A percentile compares a stretch with the other conserved stretches of the same genome.
Evolutionary conservation across 2,888 invertebrate genomes (phyloP).

Genomic region (Pseudococcus jackbeardsleyi): DNA sequence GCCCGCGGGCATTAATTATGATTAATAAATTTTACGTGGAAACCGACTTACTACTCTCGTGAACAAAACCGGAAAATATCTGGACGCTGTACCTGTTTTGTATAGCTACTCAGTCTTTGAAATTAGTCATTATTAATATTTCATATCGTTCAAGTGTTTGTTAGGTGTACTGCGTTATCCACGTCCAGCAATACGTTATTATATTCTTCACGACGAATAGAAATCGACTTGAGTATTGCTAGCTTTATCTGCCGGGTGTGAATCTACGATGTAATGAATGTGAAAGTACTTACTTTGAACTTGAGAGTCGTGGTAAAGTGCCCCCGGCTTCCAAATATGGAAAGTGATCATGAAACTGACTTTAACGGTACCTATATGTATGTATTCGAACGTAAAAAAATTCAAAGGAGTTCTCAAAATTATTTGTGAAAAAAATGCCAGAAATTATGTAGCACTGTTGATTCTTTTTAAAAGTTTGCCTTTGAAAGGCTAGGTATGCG

Average conservation of each 20-base stretch:
- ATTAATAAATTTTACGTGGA: slow-evolving; percentile 31
- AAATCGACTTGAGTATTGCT: slow-evolving; percentile 40
- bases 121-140: slow-evolving; percentile 44
- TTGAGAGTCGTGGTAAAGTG: slow-evolving; percentile 44
- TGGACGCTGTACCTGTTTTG: slow-evolving; percentile 5
- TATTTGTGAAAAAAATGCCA: background rate
- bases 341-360: slow-evolving; percentile 44
- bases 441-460: background rate
- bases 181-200: slow-evolving; percentile 6
- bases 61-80: slow-evolving; percentile 13
- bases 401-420: slow-evolving; percentile 30
- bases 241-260: slow-evolving; percentile 31
- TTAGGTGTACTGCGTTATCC: background rate
- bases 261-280: slow-evolving; percentile 35
- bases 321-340: slow-evolving; percentile 44
- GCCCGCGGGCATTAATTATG: slow-evolving; percentile 1
- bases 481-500: too few species aligned
- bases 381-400: background rate
- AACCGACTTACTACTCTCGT: background rate
- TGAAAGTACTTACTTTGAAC: slow-evolving; percentile 47
- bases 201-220: slow-evolving; percentile 26
- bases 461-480: background rate
- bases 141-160: slow-evolving; percentile 17
- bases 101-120: background rate
- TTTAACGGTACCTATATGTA: background rate